Evolutionary conservation across 2,888 invertebrate genomes (phyloP), one percentile per base, ranked within the genome.

Genomic region (Seladonia tumulorum): DNA sequence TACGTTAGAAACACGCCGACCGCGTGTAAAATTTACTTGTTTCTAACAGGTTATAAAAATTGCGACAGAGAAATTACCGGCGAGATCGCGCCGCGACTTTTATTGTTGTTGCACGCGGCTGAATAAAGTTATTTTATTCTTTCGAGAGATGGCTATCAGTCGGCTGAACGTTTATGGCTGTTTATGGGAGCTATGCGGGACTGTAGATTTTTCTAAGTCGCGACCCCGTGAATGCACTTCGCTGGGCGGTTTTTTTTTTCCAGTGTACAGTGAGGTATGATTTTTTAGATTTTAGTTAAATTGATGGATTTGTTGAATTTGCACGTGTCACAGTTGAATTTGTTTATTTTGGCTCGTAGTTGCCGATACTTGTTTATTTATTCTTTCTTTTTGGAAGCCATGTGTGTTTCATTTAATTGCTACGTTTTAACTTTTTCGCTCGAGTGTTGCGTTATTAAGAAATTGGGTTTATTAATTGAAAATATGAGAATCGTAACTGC

Each of bases 91-190:
- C 63, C 18, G 63, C 29, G 63, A 63, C 63, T 63, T 63, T 63
- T 63, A 63, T 29, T 29, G 63, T 63, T 63, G 29, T 63, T 35
- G 63, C 35, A 29, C 63, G 18, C 18, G 29, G 63, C 63, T 63
- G 35, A 63, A 63, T 63, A 63, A 63, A 63, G 63, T 63, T 63
- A 63, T 63, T 63, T 35, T 29, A 29, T 63, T 63, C 63, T 29
- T 63, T 29, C 63, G 29, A 29, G 63, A 63, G 63, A 63, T 63
- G 63, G 29, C 63, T 63, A 63, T 63, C 63, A 25, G 63, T 29
- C 16, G 63, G 29, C 18, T 16, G 63, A 63, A n/a, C 70, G 35
- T 77, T 77, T 29, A 25, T 42, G 49, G 25, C 35, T 49, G 42
- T 42, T 63, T 29, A 63, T 63, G 63, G 63, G 29, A 63, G 29